phyloP scores from a whole-genome alignment of 2,797 vertebrate genomes.

The Acrossocheilus fasciatus region DNA sequence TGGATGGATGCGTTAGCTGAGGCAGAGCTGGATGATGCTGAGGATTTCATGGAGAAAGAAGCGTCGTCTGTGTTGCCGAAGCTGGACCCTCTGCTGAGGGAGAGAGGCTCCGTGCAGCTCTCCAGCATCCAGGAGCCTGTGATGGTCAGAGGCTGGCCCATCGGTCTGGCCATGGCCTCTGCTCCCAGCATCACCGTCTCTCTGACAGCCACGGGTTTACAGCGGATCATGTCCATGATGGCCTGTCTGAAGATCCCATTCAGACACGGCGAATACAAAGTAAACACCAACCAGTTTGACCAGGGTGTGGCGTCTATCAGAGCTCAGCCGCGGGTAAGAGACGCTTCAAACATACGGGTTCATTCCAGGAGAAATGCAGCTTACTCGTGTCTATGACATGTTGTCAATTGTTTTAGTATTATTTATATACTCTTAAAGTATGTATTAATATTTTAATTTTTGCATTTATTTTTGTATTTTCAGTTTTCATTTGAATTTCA shows the following conservation, averaged over 20 bases:
- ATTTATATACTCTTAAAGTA: neutral
- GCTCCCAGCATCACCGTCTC: slow-evolving; percentile 76
- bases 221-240: slow-evolving; percentile 81
- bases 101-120: slow-evolving; percentile 73
- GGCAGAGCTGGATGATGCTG: slow-evolving; percentile 85
- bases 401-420: neutral
- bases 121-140: slow-evolving; percentile 71
- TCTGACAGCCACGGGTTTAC: slow-evolving; percentile 73
- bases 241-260: slow-evolving; percentile 80
- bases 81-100: slow-evolving; percentile 56
- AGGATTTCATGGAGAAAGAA: slow-evolving; percentile 71
- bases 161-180: slow-evolving; percentile 87
- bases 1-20: slow-evolving; percentile 83
- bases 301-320: slow-evolving; percentile 88
- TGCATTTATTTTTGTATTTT: neutral
- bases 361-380: neutral
- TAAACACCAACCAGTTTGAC: slow-evolving; percentile 78
- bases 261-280: slow-evolving; percentile 67
- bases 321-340: slow-evolving; percentile 89
- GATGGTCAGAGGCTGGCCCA: slow-evolving; percentile 83
- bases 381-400: neutral
- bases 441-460: neutral
- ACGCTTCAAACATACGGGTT: neutral
- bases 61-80: neutral
- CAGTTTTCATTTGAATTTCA: neutral